Conservation (phyloP, 2,113 vertebrate species). For the Hyaena hyaena region DNA sequence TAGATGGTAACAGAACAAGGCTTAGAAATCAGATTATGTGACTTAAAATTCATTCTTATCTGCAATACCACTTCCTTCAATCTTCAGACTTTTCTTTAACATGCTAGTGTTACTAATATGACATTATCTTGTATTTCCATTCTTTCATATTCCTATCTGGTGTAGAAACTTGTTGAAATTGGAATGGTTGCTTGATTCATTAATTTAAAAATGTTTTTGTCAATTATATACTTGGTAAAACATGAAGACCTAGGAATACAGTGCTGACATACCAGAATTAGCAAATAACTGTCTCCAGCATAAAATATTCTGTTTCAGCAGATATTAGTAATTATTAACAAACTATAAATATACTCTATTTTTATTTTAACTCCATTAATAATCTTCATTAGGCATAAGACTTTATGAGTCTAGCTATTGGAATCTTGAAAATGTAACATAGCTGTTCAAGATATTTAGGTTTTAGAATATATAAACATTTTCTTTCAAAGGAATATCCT, state of each 20-base stretch:
- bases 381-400: neutral
- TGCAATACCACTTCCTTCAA: neutral
- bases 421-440: neutral
- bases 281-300: neutral
- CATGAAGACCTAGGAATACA: neutral
- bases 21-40: neutral
- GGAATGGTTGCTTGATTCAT: neutral
- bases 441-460: neutral
- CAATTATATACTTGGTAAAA: neutral
- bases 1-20: neutral
- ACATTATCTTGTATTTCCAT: neutral
- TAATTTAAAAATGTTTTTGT: neutral
- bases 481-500: neutral
- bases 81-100: neutral
- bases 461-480: conserved; percentile 1
- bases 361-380: neutral
- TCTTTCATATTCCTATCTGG: neutral
- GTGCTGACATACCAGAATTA: neutral
- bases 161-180: neutral
- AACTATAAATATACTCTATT: neutral
- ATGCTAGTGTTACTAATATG: neutral
- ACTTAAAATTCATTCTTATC: neutral
- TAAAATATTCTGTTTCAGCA: neutral
- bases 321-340: neutral
- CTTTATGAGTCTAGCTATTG: neutral